These are phyloP conservation scores for Cosmopolites sordidus DNA, from an alignment of 2,888 invertebrate genomes.

Conservation along the genomic window DNA sequence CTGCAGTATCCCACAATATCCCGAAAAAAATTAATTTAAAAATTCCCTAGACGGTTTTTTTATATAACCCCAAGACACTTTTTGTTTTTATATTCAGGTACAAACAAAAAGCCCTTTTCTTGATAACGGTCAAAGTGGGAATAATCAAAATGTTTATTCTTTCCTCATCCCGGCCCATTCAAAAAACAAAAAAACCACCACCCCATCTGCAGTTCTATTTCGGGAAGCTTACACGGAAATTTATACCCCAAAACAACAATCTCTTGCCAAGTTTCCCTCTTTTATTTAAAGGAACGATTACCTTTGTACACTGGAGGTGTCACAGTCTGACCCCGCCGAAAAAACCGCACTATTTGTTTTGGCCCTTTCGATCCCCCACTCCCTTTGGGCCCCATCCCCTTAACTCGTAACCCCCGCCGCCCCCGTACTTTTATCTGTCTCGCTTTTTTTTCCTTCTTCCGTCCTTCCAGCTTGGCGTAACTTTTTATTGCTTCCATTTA, in stretches of 20 bases:
- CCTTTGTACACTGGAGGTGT: conserved; percentile 19
- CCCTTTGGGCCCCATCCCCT: background rate
- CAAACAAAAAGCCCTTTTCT: no score
- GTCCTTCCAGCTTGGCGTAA: conserved; percentile 8
- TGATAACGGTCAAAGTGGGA: no score
- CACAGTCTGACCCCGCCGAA: conserved; percentile 14
- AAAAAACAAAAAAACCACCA: no score
- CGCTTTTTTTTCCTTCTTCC: conserved; percentile 8
- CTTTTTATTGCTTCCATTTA: conserved; percentile 23
- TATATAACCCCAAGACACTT: no score
- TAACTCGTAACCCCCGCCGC: background rate
- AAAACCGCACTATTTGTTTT: conserved; percentile 25
- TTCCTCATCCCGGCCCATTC: no score
- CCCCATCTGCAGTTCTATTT: no score
- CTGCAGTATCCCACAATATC: no score
- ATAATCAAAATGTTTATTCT: no score
- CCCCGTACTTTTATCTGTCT: conserved; percentile 1
- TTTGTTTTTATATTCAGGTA: no score
- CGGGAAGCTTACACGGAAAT: background rate
- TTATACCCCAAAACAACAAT: conserved; percentile 6
- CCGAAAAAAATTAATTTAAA: background rate
- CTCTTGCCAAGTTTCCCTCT: conserved; percentile 9
- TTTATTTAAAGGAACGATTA: conserved; percentile 22
- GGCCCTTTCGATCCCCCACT: conserved; percentile 5
- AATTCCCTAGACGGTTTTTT: no score